phyloP scores from a whole-genome alignment of 2,113 vertebrate genomes.

The Cricetomys ansorgei region DNA sequence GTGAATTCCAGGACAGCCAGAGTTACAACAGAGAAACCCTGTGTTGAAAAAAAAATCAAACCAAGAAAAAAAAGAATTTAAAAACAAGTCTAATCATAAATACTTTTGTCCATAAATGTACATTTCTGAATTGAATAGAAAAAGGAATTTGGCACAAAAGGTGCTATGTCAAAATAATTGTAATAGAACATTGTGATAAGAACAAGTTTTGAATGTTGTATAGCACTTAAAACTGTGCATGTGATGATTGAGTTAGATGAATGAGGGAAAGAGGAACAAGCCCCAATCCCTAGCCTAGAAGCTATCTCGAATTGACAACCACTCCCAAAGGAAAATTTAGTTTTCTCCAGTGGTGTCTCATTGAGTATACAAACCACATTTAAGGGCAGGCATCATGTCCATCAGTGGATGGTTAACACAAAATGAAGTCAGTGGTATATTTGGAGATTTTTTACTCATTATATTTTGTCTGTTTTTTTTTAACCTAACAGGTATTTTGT shows the following conservation, averaged over 20 bases:
- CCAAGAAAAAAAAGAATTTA: background rate
- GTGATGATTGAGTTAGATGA: background rate
- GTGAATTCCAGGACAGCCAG: too few relatives aligned
- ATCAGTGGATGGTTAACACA: background rate
- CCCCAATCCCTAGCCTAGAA: background rate
- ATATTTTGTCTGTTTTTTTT: background rate
- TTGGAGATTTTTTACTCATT: background rate
- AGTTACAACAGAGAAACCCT: too few relatives aligned
- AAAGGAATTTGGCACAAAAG: background rate
- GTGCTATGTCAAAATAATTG: background rate
- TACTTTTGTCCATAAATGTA: background rate
- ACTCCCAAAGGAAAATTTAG: background rate
- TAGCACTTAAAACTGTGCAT: background rate
- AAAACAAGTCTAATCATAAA: constrained; percentile 1
- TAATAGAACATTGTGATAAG: background rate
- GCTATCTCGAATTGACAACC: background rate
- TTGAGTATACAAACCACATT: background rate
- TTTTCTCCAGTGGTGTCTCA: background rate
- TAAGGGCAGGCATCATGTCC: background rate
- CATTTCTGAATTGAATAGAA: background rate
- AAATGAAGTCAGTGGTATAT: background rate
- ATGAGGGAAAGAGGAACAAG: background rate
- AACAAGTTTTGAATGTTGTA: background rate
- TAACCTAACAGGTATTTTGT: background rate
- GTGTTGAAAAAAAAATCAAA: too few relatives aligned